Evolutionary conservation across 1,140 invertebrate species (phyloP), one percentile per base, ranked within the genome.

Genomic region (Orchestia grillus): DNA sequence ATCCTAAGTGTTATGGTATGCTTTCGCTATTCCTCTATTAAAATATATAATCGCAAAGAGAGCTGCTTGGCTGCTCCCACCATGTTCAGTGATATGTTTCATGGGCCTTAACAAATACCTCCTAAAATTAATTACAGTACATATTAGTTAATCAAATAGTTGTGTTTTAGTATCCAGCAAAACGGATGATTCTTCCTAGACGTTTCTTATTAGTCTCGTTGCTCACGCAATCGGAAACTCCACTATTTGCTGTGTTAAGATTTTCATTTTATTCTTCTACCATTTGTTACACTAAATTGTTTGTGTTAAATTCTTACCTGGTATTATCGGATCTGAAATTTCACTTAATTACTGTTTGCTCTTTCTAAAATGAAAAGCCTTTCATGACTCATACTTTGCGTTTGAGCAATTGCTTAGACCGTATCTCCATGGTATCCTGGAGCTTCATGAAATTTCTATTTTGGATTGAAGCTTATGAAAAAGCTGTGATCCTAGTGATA

Each of bases 61-160:
- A 90, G 88, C 88, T 90, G 88, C 88, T 90, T 42, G n/a, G 88
- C 88, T 44, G 62, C 88, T 90, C 41, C 88, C 88, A 44, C 88
- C 43, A 41, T 90, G 88, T 90, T 90, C 88, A 90, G 88, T 90
- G 88, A 90, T 90, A 90, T 90, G 88, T 90, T 90, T 90, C 88
- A 90, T 90, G 88, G 88, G 88, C 88, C 88, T 90, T 90, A 90
- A 44, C 88, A 90, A 90, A 90, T 90, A 90, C 88, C 88, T 90
- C 88, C 88, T 44, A 44, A 90, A 90, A 90, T 42, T 90, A 90
- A 90, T 90, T 90, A 90, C 88, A 41, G 88, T 90, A 90, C 87
- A 87, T 87, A 90, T 42, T 90, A 90, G 43, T 90, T 90, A 90
- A 90, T 90, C 41, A 90, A 90, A 90, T 90, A 42, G 41, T 90